Base-by-base conservation (phyloP, 64 coral and sea anemone genomes). In the Trachythela sp. region DNA sequence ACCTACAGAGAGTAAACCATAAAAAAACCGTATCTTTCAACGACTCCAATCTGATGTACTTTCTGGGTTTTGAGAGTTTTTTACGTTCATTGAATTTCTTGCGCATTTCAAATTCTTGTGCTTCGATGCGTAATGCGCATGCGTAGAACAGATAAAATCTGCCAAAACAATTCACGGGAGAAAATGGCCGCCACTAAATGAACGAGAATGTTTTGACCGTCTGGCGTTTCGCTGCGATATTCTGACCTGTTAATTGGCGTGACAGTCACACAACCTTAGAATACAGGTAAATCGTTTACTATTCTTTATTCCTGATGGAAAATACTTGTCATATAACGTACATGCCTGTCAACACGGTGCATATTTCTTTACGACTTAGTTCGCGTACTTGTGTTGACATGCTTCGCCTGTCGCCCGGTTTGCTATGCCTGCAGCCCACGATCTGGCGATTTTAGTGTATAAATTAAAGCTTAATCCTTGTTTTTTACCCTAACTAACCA, bases 301-400 rank as follows among this genome's bases (percentile, higher is more conserved):
- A 64, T 64, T 64, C 56, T 64, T 27, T n/a, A 64, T 20, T 64
- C 56, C 20, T 64, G 26, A 27, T 27, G 56, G 56, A 64, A 64
- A 64, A 64, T 64, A n/a, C 56, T 64, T 64, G 56, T 64, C 56
- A 64, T 64, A 64, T 64, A 64, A 64, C 20, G 56, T 64, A 27
- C 24, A 64, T 27, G 56, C 20, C 56, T 64, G 56, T 64, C 56
- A 64, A 64, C 56, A 64, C 56, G 56, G 26, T 64, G 56, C 56
- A 64, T 64, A 64, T 64, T 64, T 64, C 56, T 64, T 20, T 27
- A 64, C 56, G 26, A 64, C 26, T 9, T n/a, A 27, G 56, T n/a
- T 64, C 56, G 20, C 26, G 13, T 27, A 45, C 42, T n/a, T 45
- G 42, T 45, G 42, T 64, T 64, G 56, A 64, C 56, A 64, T 64